Conservation (phyloP, 64 coral and sea anemone genomes). For the Dendrophyllia cribrosa region DNA sequence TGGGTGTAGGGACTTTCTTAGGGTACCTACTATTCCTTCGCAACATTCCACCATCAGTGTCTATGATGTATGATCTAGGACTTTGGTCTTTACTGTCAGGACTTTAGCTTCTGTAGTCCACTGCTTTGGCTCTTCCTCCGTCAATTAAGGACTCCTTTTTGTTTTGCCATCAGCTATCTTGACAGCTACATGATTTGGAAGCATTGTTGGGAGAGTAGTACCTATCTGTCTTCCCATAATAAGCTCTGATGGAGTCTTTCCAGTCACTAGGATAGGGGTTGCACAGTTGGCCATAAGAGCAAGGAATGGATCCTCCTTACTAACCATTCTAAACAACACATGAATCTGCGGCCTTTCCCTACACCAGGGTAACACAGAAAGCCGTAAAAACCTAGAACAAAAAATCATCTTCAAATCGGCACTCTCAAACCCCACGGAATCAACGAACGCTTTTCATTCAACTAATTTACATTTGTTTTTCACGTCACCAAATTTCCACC, state of each 20-base stretch:
- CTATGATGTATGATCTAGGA: constrained; percentile 37
- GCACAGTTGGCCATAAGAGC: neutral
- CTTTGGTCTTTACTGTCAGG: neutral
- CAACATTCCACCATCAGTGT: neutral
- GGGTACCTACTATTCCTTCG: neutral
- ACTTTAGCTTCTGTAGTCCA: constrained; percentile 18
- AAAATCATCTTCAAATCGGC: too few species aligned
- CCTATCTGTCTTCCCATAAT: constrained; percentile 61
- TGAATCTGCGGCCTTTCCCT: too few species aligned
- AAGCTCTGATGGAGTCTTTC: constrained; percentile 13
- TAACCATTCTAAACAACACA: too few species aligned
- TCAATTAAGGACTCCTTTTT: constrained; percentile 11
- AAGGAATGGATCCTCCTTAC: neutral
- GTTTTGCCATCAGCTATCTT: constrained; percentile 13
- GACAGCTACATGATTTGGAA: constrained; percentile 12
- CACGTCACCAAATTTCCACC: too few species aligned
- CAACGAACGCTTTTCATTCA: too few species aligned
- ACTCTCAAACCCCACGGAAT: too few species aligned
- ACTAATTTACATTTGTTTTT: too few species aligned
- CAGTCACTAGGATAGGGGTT: constrained; percentile 32
- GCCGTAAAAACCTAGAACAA: too few species aligned
- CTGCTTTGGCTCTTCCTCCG: neutral
- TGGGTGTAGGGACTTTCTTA: neutral
- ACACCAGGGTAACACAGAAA: too few species aligned
- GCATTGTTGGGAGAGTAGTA: constrained; percentile 19